Evolutionary conservation across 2,888 invertebrate genomes (phyloP).

Genomic region (Philereme transversata): DNA sequence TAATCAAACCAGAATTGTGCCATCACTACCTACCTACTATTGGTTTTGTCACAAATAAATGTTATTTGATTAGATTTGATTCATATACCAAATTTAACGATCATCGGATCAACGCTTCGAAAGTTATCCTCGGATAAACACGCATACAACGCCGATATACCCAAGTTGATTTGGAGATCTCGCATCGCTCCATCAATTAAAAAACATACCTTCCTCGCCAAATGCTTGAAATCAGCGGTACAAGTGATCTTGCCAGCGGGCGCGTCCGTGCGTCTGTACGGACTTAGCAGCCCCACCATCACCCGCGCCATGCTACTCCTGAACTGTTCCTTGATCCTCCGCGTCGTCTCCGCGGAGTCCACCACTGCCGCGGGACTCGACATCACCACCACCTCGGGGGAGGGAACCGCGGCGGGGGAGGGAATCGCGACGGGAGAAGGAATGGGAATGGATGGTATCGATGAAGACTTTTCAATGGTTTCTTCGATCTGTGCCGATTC

Average conservation of each 20-base stretch:
- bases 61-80: too few relatives aligned
- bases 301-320: conserved; percentile 86
- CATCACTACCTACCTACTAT: too few relatives aligned
- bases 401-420: conserved; percentile 1
- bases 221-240: conserved; percentile 96
- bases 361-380: conserved; percentile 41
- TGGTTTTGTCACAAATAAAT: too few relatives aligned
- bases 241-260: conserved; percentile 92
- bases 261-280: conserved; percentile 94
- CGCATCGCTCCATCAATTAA: too few relatives aligned
- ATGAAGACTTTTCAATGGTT: conserved; percentile 22
- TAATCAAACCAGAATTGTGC: not conserved
- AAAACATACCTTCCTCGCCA: conserved; percentile 92
- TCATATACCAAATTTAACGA: conserved; percentile 4
- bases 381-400: conserved; percentile 14
- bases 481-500: conserved; percentile 32
- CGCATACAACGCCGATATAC: too few relatives aligned
- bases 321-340: conserved; percentile 94
- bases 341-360: conserved; percentile 79
- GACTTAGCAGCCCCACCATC: conserved; percentile 94
- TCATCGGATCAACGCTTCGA: too few relatives aligned
- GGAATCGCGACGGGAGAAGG: conserved; percentile 19
- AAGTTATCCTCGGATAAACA: too few relatives aligned
- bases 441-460: conserved; percentile 7
- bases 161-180: too few relatives aligned